These are phyloP conservation scores for Tenebrio molitor DNA, from an alignment of 1,140 invertebrate genomes.

Conservation along the genomic window DNA sequence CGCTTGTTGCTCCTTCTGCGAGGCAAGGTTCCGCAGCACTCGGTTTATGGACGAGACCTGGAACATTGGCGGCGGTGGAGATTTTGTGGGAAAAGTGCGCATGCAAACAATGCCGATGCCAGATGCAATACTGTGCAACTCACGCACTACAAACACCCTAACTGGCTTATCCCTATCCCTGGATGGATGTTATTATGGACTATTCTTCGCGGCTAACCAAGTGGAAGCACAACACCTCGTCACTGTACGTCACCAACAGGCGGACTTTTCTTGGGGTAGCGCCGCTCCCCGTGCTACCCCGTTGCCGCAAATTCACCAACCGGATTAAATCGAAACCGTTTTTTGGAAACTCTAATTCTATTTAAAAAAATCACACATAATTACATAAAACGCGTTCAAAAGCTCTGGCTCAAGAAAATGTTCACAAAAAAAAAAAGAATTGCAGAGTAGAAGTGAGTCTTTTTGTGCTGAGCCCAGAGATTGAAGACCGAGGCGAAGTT, in stretches of 20 bases:
- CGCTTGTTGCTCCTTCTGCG: slow-evolving; percentile 86
- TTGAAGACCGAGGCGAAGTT: too few species aligned
- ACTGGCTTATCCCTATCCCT: slow-evolving; percentile 64
- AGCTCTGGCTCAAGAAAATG: too few species aligned
- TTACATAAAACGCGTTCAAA: too few species aligned
- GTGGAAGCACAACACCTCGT: slow-evolving; percentile 64
- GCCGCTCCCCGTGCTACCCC: too few species aligned
- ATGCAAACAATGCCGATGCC: slow-evolving; percentile 61
- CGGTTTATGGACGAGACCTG: slow-evolving; percentile 99
- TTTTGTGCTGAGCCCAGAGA: too few species aligned
- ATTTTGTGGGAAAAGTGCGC: slow-evolving; percentile 61
- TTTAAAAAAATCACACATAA: too few species aligned
- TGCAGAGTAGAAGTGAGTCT: too few species aligned
- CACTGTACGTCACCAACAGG: slow-evolving; percentile 61
- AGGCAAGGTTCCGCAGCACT: slow-evolving; percentile 94
- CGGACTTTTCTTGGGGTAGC: too few species aligned
- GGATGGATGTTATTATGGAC: slow-evolving; percentile 60
- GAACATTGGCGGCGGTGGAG: slow-evolving; percentile 50
- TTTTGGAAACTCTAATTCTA: too few species aligned
- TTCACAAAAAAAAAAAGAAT: too few species aligned
- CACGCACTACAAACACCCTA: slow-evolving; percentile 56
- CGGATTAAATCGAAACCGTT: too few species aligned
- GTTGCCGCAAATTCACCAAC: too few species aligned
- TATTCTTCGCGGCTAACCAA: slow-evolving; percentile 63
- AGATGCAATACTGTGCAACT: slow-evolving; percentile 62